Evolutionary conservation across 2,797 vertebrate genomes (phyloP).

Genomic region (Neopelma chrysocephalum): DNA sequence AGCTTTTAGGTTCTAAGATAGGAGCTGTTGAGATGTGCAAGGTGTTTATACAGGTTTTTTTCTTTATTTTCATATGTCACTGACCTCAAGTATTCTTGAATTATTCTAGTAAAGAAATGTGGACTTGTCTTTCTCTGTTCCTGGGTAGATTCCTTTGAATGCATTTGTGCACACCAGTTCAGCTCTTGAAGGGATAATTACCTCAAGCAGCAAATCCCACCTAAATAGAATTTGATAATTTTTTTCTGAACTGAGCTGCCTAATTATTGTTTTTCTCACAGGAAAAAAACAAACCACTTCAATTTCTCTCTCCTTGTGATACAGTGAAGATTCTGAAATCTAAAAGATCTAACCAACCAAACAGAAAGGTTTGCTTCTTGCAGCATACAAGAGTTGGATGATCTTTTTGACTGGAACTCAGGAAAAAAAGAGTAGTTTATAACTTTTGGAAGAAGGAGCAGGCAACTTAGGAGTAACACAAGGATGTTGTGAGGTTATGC

Average conservation of each 20-base stretch:
- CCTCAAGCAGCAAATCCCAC: neutral
- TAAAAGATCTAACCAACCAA: neutral
- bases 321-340: neutral
- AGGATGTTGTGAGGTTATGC: neutral
- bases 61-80: neutral
- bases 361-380: neutral
- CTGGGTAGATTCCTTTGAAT: rapidly evolving
- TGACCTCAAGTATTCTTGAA: neutral
- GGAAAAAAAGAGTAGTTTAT: no score
- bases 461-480: neutral
- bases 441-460: neutral
- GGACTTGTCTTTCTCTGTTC: neutral
- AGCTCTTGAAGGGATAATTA: neutral
- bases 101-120: neutral
- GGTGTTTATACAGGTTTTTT: neutral
- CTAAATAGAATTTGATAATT: neutral
- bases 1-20: neutral
- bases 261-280: neutral
- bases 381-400: neutral
- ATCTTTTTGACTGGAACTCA: neutral
- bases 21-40: neutral
- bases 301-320: neutral
- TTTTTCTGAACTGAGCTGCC: neutral
- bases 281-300: neutral
- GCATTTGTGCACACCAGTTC: neutral